A percentile compares a stretch with the other conserved stretches of the same genome.
Conservation (phyloP, 2,888 invertebrate species). For the Anticlea derivata region DNA sequence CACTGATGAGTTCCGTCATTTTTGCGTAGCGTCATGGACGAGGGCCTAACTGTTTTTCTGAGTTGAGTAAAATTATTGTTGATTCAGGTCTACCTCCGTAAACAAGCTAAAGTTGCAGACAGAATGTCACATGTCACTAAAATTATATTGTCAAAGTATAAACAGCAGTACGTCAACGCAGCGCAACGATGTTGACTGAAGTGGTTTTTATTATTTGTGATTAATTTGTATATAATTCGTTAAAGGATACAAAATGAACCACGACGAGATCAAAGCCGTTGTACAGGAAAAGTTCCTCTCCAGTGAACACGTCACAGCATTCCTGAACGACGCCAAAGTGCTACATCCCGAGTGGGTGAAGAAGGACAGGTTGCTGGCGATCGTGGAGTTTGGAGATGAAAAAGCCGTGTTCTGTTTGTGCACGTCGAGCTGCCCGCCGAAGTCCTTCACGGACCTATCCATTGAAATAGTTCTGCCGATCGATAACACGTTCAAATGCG, state of each 20-base stretch:
- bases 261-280: constrained; percentile 75
- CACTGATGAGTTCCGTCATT: too few species aligned
- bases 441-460: constrained; percentile 89
- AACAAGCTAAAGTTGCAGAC: too few species aligned
- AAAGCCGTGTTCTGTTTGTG: constrained; percentile 79
- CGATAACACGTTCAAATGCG: constrained; percentile 91
- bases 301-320: constrained; percentile 75
- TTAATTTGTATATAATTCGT: constrained; percentile 35
- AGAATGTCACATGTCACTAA: constrained; percentile 37
- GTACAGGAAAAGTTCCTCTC: constrained; percentile 79
- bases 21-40: too few species aligned
- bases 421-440: constrained; percentile 86
- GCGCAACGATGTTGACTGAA: constrained; percentile 42
- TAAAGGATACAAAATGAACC: constrained; percentile 66
- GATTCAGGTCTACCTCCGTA: too few species aligned
- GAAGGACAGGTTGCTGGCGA: constrained; percentile 73
- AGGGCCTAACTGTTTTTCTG: too few species aligned
- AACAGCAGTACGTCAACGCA: too few species aligned
- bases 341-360: constrained; percentile 76
- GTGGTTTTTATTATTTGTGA: constrained; percentile 24
- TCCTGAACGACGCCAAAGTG: constrained; percentile 75
- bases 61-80: too few species aligned
- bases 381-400: constrained; percentile 79
- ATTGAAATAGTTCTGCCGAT: constrained; percentile 92
- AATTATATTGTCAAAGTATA: constrained; percentile 8